Conservation (phyloP, 2,797 vertebrate species). For the Mormyrops boulengeri region DNA sequence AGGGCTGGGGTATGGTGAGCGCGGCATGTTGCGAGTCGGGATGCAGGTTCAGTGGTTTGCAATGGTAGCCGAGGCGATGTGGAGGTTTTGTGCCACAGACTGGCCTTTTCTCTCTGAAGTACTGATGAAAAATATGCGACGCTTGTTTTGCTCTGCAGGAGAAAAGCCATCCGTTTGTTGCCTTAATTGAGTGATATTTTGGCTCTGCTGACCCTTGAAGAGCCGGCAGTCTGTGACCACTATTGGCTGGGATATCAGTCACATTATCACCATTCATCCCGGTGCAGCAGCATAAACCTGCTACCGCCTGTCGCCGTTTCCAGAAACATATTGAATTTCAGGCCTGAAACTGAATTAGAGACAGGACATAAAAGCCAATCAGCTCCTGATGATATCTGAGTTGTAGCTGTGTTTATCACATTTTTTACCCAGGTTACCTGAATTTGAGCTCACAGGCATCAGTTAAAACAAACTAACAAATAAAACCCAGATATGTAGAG, state of each 20-base stretch:
- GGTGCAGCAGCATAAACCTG: neutral
- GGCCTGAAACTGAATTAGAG: constrained; percentile 12
- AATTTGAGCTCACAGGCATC: neutral
- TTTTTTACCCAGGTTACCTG: neutral
- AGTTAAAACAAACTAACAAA: neutral
- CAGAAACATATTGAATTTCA: constrained; percentile 19
- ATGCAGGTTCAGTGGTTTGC: neutral
- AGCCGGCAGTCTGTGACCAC: neutral
- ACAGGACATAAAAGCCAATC: neutral
- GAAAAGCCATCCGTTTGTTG: neutral
- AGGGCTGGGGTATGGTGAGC: neutral
- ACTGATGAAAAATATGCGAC: neutral
- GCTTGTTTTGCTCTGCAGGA: neutral
- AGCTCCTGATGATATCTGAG: constrained; percentile 1
- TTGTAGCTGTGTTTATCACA: neutral
- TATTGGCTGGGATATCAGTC: neutral
- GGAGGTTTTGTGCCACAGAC: neutral
- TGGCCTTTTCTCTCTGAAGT: neutral
- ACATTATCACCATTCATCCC: neutral
- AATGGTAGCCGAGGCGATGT: neutral
- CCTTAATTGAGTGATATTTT: constrained; percentile 19
- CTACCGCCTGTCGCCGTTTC: constrained; percentile 1
- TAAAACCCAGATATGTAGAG: neutral
- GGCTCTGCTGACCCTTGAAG: neutral
- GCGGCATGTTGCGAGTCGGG: neutral